Base-by-base conservation (phyloP, 2,888 invertebrate genomes). In the Philonicus albiceps region DNA sequence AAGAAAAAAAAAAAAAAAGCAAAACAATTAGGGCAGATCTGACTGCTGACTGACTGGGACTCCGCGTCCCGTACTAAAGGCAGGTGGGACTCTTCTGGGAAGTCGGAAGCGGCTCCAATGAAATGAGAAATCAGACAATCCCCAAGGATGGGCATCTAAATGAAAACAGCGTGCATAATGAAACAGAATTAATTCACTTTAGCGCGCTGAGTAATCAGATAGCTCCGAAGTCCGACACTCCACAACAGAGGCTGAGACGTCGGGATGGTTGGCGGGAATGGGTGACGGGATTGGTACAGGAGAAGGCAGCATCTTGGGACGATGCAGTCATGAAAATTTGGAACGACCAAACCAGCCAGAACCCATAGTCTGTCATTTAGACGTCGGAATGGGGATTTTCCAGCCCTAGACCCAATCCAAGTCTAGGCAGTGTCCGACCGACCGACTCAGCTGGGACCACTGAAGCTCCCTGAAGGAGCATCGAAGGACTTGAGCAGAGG, bases 171-270 rank as follows among this genome's bases (percentile, higher is more conserved):
- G 80, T 80, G 80, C 80, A 80, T 80, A 80, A 80, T 80, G 80
- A 80, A 80, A 80, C 80, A 80, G 22, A 80, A 80, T 80, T 80
- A 80, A 80, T 80, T 80, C 80, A 80, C 80, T 80, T 80, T 53
- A 80, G 53, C 53, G 53, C 53, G 80, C 49, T 80, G 80, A 80
- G 53, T 31, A 80, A 53, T 53, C 80, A 53, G 31, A 80, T 80
- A 80, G 49, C 37, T 49, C 13, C 43, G 34, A 37, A n/a, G 8
- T 16, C 43, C 11, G 8, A 80, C 64, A 64, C 64, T 27, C 64
- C 64, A 8, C 64, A 7, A 53, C 4, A 27, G 64, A 64, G 11
- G 3, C 27, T 64, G 64, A 64, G 64, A 64, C 64, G 64, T 16
- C n/a, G 49, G 49, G n/a, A 49, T 16, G 13, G 16, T 2, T 16